phyloP scores from a whole-genome alignment of 2,113 vertebrate genomes.

The human region DNA sequence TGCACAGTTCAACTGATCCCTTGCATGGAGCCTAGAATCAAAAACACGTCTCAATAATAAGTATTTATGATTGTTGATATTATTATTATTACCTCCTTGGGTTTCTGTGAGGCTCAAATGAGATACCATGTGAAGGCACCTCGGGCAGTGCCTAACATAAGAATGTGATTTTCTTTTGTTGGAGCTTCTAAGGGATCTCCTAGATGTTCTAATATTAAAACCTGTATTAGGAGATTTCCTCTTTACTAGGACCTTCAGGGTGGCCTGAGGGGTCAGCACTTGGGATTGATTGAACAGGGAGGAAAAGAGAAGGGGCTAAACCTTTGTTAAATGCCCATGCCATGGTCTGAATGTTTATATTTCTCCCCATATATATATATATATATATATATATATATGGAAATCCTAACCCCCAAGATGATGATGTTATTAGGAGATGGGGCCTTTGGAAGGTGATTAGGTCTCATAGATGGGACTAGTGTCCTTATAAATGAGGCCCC shows the following conservation, averaged over 20 bases:
- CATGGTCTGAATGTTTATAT: not conserved
- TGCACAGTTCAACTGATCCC: not conserved
- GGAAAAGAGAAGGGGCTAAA: not conserved
- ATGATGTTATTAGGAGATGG: not conserved
- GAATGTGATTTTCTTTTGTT: not conserved
- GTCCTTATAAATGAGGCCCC: not conserved
- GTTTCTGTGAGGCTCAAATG: not conserved
- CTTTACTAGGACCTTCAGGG: not conserved
- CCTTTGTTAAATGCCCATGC: not conserved
- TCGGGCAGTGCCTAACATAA: not conserved
- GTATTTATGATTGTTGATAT: not conserved
- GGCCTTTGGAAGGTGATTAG: not conserved
- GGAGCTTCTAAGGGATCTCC: not conserved
- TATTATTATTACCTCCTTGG: not conserved
- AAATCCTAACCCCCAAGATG: not conserved
- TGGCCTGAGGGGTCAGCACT: not conserved
- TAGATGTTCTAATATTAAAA: not conserved
- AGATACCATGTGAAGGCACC: not conserved
- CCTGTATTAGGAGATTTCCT: not conserved
- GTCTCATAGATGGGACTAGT: not conserved
- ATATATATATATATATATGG: too few relatives aligned
- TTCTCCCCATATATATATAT: not conserved
- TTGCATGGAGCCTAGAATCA: not conserved
- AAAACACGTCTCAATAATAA: not conserved
- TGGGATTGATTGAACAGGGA: not conserved